phyloP scores from a whole-genome alignment of 2,888 invertebrate genomes.

The Protonemura montana region DNA sequence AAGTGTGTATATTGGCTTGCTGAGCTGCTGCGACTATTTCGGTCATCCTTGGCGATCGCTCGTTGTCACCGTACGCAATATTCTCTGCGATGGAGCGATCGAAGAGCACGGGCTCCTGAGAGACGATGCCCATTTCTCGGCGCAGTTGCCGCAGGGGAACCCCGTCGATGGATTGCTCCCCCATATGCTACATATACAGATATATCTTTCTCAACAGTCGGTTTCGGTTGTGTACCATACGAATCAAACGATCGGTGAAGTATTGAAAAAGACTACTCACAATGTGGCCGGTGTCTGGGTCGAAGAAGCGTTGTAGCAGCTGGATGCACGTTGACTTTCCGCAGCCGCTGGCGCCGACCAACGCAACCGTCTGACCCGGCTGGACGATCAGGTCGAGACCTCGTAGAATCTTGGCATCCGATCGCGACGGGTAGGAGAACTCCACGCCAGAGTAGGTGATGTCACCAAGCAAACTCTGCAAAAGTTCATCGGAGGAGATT shows the following conservation, averaged over 20 bases:
- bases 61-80: conserved; percentile 90
- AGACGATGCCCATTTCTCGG: conserved; percentile 62
- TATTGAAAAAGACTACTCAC: conserved; percentile 54
- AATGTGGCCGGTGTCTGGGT: conserved; percentile 70
- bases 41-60: conserved; percentile 67
- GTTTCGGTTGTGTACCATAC: too few relatives aligned
- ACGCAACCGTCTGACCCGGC: conserved; percentile 75
- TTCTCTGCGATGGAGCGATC: conserved; percentile 88
- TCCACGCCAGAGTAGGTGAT: conserved; percentile 72
- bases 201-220: too few relatives aligned
- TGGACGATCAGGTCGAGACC: conserved; percentile 73
- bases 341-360: conserved; percentile 79
- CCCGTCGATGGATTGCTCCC: conserved; percentile 49
- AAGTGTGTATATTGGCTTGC: conserved; percentile 88
- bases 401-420: conserved; percentile 76
- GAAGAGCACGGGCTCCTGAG: conserved; percentile 92
- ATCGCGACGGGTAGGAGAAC: conserved; percentile 85
- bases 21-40: conserved; percentile 82
- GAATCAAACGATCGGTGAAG: too few relatives aligned
- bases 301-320: conserved; percentile 80
- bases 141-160: conserved; percentile 45
- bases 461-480: conserved; percentile 16
- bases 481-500: too few relatives aligned
- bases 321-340: conserved; percentile 85
- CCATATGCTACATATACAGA: conserved; percentile 51